Base-by-base conservation (phyloP, 2,888 invertebrate genomes). In the Dioctria rufipes region DNA sequence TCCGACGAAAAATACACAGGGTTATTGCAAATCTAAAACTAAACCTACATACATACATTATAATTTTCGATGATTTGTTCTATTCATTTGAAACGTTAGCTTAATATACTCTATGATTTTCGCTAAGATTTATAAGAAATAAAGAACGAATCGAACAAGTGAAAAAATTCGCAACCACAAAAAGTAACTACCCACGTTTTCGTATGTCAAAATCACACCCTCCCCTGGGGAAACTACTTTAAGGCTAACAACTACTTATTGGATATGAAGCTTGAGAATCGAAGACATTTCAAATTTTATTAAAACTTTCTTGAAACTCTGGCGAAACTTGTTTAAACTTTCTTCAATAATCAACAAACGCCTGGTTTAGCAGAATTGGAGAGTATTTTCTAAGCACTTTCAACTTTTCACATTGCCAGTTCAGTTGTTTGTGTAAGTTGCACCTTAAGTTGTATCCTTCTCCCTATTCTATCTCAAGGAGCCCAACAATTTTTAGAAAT, bases 211-310 rank as follows among this genome's bases (percentile, higher is more conserved):
- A 54, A n/a, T 4, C 54, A 54, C 54, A 54, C 0, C 49, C 11
- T 54, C 11, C 54, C 54, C 54, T 54, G 11, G 54, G 8, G 54
- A 54, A 54, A 54, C 54, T 54, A 54, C 54, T 54, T 54, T n/a
- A 4, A 54, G 4, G 11, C 54, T 54, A 54, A 11, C 54, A 54
- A 54, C 54, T 54, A 54, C 11, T 54, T 54, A 54, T 54, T 54
- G 54, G 54, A 54, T 54, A 3, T 54, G 54, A 54, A 54, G 11
- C 54, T 11, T 54, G 54, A 9, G 51, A 69, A 51, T 54, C 69
- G 54, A 69, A 51, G 25, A 69, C 54, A n/a, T 69, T 46, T 51
- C n/a, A 51, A 67, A 69, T 49, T 69, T 69, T 69, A 51, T 69
- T 69, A 69, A 54, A 69, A 69, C 51, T 51, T 69, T 39, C 40